These are phyloP conservation scores for Vespertilio murinus DNA, from an alignment of 2,797 vertebrate genomes.

Conservation along the genomic window DNA sequence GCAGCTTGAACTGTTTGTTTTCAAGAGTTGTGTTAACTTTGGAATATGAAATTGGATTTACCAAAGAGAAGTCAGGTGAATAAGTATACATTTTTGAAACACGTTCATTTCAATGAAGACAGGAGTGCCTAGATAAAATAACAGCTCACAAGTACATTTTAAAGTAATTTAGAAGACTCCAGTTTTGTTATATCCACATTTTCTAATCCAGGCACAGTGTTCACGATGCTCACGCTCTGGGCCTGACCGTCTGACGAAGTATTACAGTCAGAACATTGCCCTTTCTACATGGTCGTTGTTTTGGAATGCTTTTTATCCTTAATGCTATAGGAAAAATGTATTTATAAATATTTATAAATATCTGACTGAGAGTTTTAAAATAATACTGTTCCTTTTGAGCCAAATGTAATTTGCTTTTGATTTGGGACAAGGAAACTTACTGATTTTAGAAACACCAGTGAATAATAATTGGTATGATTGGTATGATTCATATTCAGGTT, in stretches of 20 bases:
- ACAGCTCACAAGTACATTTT: neutral
- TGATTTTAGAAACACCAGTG: conserved; percentile 2
- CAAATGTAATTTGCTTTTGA: neutral
- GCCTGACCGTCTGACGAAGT: neutral
- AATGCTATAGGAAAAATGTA: neutral
- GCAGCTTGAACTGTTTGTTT: neutral
- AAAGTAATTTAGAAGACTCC: neutral
- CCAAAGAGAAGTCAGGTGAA: neutral
- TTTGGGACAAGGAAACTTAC: conserved; percentile 1
- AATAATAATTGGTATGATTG: neutral
- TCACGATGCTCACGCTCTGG: neutral
- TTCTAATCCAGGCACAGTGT: neutral
- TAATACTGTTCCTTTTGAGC: neutral
- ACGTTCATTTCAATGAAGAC: neutral
- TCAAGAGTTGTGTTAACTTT: neutral
- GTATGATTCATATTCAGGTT: neutral
- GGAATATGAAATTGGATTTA: neutral
- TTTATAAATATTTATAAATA: too few species aligned
- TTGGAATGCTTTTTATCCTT: neutral
- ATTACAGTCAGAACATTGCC: neutral
- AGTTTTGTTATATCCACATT: conserved; percentile 8
- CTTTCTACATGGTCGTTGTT: neutral
- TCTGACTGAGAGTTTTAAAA: conserved; percentile 18
- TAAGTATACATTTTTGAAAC: neutral
- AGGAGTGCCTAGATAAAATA: neutral